Evolutionary conservation across 2,888 invertebrate species (phyloP).

Genomic region (Stegophylla sp.): DNA sequence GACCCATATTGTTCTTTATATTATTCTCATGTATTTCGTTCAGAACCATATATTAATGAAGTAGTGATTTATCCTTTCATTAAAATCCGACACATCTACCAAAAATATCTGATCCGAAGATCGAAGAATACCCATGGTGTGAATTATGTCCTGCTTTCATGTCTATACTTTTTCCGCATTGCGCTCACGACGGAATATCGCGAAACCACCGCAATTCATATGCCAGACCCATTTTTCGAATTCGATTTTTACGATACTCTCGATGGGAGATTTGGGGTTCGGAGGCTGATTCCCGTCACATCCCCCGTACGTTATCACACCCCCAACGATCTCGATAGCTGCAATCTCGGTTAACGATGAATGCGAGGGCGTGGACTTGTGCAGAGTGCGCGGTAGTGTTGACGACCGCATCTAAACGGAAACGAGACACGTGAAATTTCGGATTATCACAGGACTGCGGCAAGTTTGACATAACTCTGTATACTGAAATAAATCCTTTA

Average conservation of each 20-base stretch:
- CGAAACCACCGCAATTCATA: background rate
- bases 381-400: slow-evolving; percentile 8
- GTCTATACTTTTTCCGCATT: too few relatives aligned
- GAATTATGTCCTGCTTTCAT: too few relatives aligned
- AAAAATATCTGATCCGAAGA: too few relatives aligned
- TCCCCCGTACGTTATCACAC: background rate
- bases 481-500: too few relatives aligned
- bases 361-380: slow-evolving; percentile 2
- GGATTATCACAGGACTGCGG: slow-evolving; percentile 33
- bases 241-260: slow-evolving; percentile 4
- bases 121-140: too few relatives aligned
- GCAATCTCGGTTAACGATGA: slow-evolving; percentile 17
- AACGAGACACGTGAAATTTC: slow-evolving; percentile 55
- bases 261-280: background rate
- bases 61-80: too few relatives aligned
- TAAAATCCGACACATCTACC: too few relatives aligned
- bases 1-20: too few relatives aligned
- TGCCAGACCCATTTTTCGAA: background rate
- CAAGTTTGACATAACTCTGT: slow-evolving; percentile 37
- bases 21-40: too few relatives aligned
- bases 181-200: background rate
- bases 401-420: slow-evolving; percentile 51
- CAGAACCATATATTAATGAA: too few relatives aligned
- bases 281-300: too few relatives aligned
- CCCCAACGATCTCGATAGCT: background rate